Evolutionary conservation across 2,113 vertebrate species (phyloP).

Genomic region (Otus sunia): DNA sequence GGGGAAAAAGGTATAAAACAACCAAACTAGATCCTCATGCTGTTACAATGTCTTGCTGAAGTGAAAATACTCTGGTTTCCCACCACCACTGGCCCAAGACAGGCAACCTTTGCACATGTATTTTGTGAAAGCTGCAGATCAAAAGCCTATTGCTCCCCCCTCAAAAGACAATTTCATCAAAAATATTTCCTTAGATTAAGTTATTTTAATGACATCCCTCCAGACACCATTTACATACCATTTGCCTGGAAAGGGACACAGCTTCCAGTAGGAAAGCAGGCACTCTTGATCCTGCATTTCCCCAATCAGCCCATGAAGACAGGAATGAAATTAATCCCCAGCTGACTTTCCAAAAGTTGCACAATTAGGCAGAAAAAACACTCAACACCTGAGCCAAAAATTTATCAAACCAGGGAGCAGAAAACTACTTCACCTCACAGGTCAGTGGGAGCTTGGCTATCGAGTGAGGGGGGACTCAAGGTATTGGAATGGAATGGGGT

Average conservation of each 20-base stretch:
- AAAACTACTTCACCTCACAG: background rate
- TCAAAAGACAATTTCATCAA: background rate
- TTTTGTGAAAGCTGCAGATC: background rate
- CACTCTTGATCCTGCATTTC: background rate
- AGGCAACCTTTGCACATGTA: background rate
- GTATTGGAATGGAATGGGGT: accelerated
- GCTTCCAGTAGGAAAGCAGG: background rate
- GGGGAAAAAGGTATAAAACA: background rate
- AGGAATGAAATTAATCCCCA: background rate
- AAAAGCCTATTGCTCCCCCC: background rate
- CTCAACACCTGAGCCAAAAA: background rate
- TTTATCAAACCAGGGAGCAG: background rate
- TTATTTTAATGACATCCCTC: background rate
- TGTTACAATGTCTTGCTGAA: background rate
- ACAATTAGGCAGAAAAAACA: background rate
- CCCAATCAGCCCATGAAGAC: background rate
- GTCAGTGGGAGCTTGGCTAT: background rate
- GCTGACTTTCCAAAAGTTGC: background rate
- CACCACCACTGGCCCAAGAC: background rate
- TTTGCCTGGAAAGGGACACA: background rate
- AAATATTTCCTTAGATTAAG: background rate
- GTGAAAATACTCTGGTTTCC: background rate
- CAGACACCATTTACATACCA: background rate
- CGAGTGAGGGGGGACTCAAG: background rate
- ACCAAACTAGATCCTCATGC: background rate